Evolutionary conservation across 2,797 vertebrate species (phyloP), one percentile per base, ranked within the genome.

Genomic region (Mycteria americana): DNA sequence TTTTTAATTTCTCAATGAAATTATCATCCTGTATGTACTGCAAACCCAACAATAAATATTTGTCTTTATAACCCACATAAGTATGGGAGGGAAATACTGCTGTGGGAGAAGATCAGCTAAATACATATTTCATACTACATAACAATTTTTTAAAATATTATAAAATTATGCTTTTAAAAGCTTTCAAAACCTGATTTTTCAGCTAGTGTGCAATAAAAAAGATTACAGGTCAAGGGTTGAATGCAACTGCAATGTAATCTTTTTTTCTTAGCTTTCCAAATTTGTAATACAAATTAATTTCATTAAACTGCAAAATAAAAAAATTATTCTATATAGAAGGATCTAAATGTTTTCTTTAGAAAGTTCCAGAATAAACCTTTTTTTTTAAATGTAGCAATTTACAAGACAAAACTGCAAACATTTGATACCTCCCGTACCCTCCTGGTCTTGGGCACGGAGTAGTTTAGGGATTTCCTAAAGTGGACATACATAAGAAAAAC

Each of bases 391-490:
- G 10, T 13, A 62, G 9, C 7, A 45, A 28, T 62, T 88, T 57
- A 28, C 39, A 70, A 57, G 62, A 16, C 16, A 59, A 63, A 74
- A 41, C 8, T 57, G 13, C 6, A 57, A 65, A 30, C 5, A 18
- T 67, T 50, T n/a, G 7, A 27, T 53, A 69, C 7, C 0, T 27
- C 7, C 22, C 6, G 7, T 30, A 18, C 2, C 7, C 9, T 68
- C 7, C 24, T 0, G 0, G 7, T 43, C 33, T 70, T 65, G 31
- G 13, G 6, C 28, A 51, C 8, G 35, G 48, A 30, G 10, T 39
- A 72, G 15, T 41, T 82, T 17, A 45, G 17, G 39, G 10, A 54
- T 54, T 63, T 88, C 57, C 46, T 37, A 41, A 62, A 53, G 14
- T 30, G 18, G 16, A 39, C 51, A 19, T 24, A 21, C 3, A 5